These are phyloP conservation scores for Oligia latruncula DNA, from an alignment of 2,888 invertebrate genomes.

Conservation along the genomic window DNA sequence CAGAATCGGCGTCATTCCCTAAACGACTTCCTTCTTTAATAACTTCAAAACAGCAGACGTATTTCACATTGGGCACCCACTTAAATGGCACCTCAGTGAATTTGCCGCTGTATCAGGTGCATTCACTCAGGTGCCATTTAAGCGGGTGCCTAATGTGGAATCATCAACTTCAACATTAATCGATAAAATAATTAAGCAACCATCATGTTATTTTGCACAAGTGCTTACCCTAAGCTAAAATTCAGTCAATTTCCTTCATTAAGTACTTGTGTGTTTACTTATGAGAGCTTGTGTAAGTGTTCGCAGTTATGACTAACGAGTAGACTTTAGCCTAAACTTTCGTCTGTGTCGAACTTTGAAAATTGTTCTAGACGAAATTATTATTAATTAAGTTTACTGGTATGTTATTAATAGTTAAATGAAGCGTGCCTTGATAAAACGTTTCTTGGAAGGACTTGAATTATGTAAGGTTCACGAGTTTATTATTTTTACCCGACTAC, in stretches of 20 bases:
- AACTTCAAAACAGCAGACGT: neutral
- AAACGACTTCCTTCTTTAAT: neutral
- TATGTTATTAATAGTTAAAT: constrained; percentile 12
- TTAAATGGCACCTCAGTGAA: too few species aligned
- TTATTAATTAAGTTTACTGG: constrained; percentile 6
- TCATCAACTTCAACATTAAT: neutral
- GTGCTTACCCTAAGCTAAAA: neutral
- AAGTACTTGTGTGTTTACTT: neutral
- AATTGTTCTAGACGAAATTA: constrained; percentile 8
- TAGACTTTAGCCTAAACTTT: constrained; percentile 19
- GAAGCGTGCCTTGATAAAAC: neutral
- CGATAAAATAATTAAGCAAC: constrained; percentile 4
- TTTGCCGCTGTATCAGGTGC: too few species aligned
- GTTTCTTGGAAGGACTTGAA: neutral
- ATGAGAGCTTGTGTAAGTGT: constrained; percentile 1
- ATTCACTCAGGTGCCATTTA: too few species aligned
- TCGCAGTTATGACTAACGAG: constrained; percentile 28
- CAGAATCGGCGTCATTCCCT: too few species aligned
- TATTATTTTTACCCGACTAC: neutral
- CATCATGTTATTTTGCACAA: constrained; percentile 13
- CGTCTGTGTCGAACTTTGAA: constrained; percentile 20
- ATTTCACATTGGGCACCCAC: too few species aligned
- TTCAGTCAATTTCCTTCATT: neutral
- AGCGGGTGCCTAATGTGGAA: too few species aligned
- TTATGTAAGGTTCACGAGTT: too few species aligned